Percentiles rank a stretch among this genome's conserved stretches.
These are phyloP conservation scores for Himantopus leucocephalus DNA, from an alignment of 2,113 vertebrate species.

Conservation along the genomic window DNA sequence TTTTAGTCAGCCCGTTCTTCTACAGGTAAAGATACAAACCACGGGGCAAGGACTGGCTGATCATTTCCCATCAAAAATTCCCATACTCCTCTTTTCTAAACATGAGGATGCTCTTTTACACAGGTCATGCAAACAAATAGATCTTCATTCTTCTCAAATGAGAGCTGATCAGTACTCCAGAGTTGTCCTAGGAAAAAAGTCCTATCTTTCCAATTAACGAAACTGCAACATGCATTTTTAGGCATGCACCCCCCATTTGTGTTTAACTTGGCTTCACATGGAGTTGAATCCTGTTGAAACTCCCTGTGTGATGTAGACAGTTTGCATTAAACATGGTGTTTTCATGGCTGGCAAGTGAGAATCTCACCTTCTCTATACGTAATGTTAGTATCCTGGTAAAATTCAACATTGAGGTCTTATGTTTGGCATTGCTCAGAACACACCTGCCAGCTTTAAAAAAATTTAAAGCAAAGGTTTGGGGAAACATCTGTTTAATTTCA, in stretches of 20 bases:
- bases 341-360: background rate
- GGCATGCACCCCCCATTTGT: background rate
- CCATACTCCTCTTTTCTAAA: background rate
- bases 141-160: background rate
- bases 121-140: background rate
- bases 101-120: background rate
- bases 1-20: background rate
- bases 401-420: background rate
- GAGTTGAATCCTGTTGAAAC: background rate
- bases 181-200: background rate
- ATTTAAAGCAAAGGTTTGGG: background rate
- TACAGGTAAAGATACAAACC: background rate
- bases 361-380: background rate
- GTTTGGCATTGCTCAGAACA: background rate
- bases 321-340: background rate
- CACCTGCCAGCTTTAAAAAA: background rate
- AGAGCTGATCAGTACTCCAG: background rate
- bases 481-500: background rate
- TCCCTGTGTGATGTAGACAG: background rate
- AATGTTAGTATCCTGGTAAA: background rate
- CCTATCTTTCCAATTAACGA: background rate
- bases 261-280: background rate
- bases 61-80: background rate
- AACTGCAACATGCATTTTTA: background rate
- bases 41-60: background rate